Evolutionary conservation across 2,888 invertebrate species (phyloP).

Genomic region (Phorcus lineatus): DNA sequence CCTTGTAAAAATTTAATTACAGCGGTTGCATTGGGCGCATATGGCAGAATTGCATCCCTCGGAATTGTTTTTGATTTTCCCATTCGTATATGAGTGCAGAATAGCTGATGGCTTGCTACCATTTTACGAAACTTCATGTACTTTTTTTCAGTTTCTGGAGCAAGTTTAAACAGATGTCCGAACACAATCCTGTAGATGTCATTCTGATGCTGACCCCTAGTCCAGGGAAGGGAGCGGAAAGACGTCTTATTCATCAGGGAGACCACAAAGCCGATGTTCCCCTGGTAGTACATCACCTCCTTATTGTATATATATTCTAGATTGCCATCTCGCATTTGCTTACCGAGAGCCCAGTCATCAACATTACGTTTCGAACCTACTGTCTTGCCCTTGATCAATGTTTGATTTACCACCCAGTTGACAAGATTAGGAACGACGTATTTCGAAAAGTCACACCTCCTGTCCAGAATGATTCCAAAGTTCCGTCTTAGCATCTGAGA

Average conservation of each 20-base stretch:
- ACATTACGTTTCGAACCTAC: neutral
- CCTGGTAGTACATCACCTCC: neutral
- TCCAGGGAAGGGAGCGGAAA: neutral
- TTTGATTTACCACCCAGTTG: neutral
- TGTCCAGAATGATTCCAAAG: neutral
- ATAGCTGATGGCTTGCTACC: too few relatives aligned
- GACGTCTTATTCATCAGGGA: neutral
- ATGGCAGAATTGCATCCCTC: too few relatives aligned
- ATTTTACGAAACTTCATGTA: too few relatives aligned
- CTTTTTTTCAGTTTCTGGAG: neutral
- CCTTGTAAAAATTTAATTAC: too few relatives aligned
- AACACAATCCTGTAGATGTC: neutral
- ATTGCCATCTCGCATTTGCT: neutral
- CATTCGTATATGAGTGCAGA: too few relatives aligned
- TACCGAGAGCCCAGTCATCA: neutral
- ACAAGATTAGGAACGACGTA: neutral
- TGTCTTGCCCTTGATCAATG: neutral
- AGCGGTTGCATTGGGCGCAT: too few relatives aligned
- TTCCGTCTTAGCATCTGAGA: neutral
- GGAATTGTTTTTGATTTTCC: too few relatives aligned
- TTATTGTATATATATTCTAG: neutral
- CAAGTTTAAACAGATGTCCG: neutral
- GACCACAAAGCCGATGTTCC: neutral
- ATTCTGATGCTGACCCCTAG: neutral
- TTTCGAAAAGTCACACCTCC: neutral